phyloP scores from a whole-genome alignment of 2,113 vertebrate species.

The Orthochromis malagaraziensis region DNA sequence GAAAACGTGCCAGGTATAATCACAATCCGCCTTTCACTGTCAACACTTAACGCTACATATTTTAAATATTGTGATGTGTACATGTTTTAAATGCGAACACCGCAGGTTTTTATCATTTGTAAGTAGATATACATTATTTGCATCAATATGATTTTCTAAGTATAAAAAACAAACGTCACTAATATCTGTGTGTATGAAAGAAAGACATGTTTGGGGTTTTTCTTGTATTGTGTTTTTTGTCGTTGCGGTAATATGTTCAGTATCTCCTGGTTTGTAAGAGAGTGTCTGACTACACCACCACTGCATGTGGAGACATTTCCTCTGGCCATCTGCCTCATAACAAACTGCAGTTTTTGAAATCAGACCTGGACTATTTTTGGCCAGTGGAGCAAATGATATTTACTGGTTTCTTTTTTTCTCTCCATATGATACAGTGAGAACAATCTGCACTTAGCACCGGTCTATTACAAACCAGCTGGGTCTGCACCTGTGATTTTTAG shows the following conservation, averaged over 20 bases:
- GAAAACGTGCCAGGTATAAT: neutral
- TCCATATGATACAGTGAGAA: neutral
- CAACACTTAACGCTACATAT: neutral
- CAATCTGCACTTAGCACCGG: neutral
- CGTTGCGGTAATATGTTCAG: neutral
- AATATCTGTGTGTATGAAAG: neutral
- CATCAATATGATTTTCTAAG: neutral
- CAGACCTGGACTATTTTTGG: neutral
- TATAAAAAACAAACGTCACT: fast-evolving
- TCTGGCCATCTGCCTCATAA: neutral
- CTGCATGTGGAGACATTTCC: neutral
- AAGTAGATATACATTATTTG: neutral
- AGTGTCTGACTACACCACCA: neutral
- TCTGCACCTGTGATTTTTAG: neutral
- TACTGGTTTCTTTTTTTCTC: neutral
- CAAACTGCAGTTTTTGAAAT: neutral
- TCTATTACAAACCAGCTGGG: neutral
- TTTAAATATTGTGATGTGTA: neutral
- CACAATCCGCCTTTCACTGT: neutral
- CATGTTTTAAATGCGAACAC: neutral
- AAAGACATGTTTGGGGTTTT: neutral
- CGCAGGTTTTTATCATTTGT: neutral
- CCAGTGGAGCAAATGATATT: neutral
- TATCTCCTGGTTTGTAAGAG: neutral
- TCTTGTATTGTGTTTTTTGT: fast-evolving